Percentiles rank a stretch among this genome's conserved stretches.
Evolutionary conservation across 2,888 invertebrate genomes (phyloP).

Genomic region (Cryptocheilus praepositus): DNA sequence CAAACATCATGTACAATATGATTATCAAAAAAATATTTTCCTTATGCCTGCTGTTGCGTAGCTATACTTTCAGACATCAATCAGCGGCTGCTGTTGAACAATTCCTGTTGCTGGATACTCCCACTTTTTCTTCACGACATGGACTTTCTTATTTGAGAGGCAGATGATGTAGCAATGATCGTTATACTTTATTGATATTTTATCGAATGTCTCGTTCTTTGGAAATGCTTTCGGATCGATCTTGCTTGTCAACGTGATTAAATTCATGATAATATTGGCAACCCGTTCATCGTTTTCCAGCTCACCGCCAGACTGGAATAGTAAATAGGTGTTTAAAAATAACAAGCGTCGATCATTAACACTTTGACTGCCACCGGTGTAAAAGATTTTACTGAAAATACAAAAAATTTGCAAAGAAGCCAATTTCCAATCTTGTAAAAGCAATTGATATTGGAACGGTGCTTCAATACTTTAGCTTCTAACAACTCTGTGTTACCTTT

Average conservation of each 20-base stretch:
- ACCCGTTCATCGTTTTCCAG: constrained; percentile 91
- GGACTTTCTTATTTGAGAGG: constrained; percentile 91
- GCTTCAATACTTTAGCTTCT: no score
- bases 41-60: no score
- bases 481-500: no score
- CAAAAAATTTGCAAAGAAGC: no score
- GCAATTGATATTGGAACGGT: no score
- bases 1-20: no score
- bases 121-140: constrained; percentile 82
- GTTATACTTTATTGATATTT: constrained; percentile 88
- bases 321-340: constrained; percentile 3
- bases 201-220: constrained; percentile 85
- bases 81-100: constrained; percentile 45
- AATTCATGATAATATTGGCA: constrained; percentile 86
- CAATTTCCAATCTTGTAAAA: no score
- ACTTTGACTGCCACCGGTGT: no score
- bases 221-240: constrained; percentile 84
- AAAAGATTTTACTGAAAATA: no score
- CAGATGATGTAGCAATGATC: constrained; percentile 91
- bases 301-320: constrained; percentile 85
- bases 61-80: constrained; percentile 50
- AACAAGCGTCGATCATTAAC: not conserved
- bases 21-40: no score
- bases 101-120: constrained; percentile 20
- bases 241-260: constrained; percentile 84